Percentiles rank a stretch among this genome's conserved stretches.
These are phyloP conservation scores for Synergus itoensis DNA, from an alignment of 2,888 invertebrate genomes.

Conservation along the genomic window DNA sequence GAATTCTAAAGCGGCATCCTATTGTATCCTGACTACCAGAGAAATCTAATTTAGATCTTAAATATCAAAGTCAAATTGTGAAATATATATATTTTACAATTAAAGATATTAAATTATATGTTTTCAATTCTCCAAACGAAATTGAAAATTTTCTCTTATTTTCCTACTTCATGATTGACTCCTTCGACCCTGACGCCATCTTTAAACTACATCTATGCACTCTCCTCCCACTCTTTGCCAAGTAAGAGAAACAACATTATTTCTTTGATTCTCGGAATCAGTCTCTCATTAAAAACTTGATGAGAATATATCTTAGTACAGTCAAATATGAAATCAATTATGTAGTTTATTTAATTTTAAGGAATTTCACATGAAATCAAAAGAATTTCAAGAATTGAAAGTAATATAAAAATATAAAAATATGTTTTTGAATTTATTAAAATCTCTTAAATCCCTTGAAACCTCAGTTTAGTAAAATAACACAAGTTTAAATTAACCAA, in stretches of 20 bases:
- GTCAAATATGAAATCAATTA: not conserved
- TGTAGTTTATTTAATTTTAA: too few species aligned
- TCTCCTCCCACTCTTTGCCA: not conserved
- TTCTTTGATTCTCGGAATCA: slow-evolving; percentile 19
- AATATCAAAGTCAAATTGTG: not conserved
- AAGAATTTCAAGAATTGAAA: too few species aligned
- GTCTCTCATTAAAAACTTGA: slow-evolving; percentile 17
- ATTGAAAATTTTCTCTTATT: not conserved
- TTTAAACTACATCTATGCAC: not conserved
- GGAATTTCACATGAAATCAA: too few species aligned
- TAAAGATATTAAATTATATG: not conserved
- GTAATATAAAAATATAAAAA: too few species aligned
- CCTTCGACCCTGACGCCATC: not conserved
- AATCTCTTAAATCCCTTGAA: too few species aligned
- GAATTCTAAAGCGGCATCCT: not conserved
- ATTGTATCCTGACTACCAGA: not conserved
- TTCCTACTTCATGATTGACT: not conserved
- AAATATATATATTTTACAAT: too few species aligned
- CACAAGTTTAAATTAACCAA: too few species aligned
- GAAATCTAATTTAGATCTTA: not conserved
- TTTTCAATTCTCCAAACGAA: not conserved
- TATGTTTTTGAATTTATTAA: too few species aligned
- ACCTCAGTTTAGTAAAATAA: too few species aligned
- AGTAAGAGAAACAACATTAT: not conserved
- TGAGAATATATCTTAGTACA: not conserved